These are phyloP conservation scores for Pristionchus exspectatus DNA, from an alignment of 2,888 invertebrate genomes.

Conservation along the genomic window DNA sequence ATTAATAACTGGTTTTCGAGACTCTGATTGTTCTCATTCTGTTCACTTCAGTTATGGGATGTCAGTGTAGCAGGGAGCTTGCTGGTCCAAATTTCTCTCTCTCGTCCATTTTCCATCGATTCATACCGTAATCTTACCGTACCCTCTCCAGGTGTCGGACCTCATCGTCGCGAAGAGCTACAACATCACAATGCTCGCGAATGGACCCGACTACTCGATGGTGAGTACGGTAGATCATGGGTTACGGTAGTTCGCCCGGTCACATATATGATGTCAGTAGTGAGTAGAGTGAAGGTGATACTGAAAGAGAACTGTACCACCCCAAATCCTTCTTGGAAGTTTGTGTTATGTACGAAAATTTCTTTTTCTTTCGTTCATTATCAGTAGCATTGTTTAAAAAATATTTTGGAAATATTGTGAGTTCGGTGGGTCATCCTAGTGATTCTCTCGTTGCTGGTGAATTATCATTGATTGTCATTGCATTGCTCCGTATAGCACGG, in stretches of 20 bases:
- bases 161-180: constrained; percentile 4
- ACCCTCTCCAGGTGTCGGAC: not conserved
- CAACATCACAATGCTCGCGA: constrained; percentile 53
- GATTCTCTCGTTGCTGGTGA: no score
- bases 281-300: not conserved
- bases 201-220: constrained; percentile 57
- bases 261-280: not conserved
- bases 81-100: not conserved
- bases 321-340: no score
- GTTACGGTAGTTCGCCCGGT: not conserved
- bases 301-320: no score
- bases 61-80: not conserved
- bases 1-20: no score
- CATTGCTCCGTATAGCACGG: no score
- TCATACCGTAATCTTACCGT: not conserved
- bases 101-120: not conserved
- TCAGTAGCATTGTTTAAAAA: no score
- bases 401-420: not conserved
- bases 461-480: no score
- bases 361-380: not conserved
- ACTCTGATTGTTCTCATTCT: no score
- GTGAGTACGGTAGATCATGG: constrained; percentile 31
- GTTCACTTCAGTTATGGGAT: not conserved
- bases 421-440: not conserved
- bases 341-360: not conserved